Evolutionary conservation across 30 jellyfish, hydroid and myxozoan species (phyloP), one percentile per base, ranked within the genome.

Genomic region (Morbakka virulenta): DNA sequence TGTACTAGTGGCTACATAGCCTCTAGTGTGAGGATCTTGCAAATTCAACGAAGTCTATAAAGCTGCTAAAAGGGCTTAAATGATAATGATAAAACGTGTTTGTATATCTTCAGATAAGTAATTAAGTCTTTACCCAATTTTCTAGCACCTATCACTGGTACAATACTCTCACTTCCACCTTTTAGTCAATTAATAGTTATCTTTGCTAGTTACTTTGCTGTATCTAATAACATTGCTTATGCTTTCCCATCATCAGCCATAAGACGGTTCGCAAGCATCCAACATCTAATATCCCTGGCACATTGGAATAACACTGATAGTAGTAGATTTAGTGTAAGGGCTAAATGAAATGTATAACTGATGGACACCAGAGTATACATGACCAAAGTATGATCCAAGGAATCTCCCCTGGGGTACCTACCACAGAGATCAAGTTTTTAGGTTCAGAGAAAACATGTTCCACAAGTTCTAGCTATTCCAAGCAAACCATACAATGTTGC

Each of bases 391-490:
- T n/a, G n/a, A n/a, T n/a, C n/a, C n/a, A n/a, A n/a, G n/a, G n/a
- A n/a, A n/a, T n/a, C n/a, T n/a, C n/a, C n/a, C n/a, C n/a, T n/a
- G n/a, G n/a, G n/a, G n/a, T n/a, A n/a, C n/a, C n/a, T n/a, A n/a
- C n/a, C n/a, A n/a, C n/a, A n/a, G n/a, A n/a, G n/a, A n/a, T n/a
- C n/a, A n/a, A n/a, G n/a, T n/a, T n/a, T n/a, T n/a, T n/a, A n/a
- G n/a, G n/a, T n/a, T n/a, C n/a, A n/a, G n/a, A n/a, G n/a, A n/a
- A n/a, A n/a, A n/a, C n/a, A n/a, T n/a, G n/a, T n/a, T n/a, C n/a
- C n/a, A n/a, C n/a, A n/a, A n/a, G n/a, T 76, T 27, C 75, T 69
- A 70, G 11, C 14, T 32, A 70, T 33, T 26, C 87, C 87, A 62
- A 57, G 62, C 2, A 31, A 27, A 53, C 22, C 29, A 17, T 76